These are phyloP conservation scores for Synanthedon myopaeformis DNA, from an alignment of 2,888 invertebrate species.

Conservation along the genomic window DNA sequence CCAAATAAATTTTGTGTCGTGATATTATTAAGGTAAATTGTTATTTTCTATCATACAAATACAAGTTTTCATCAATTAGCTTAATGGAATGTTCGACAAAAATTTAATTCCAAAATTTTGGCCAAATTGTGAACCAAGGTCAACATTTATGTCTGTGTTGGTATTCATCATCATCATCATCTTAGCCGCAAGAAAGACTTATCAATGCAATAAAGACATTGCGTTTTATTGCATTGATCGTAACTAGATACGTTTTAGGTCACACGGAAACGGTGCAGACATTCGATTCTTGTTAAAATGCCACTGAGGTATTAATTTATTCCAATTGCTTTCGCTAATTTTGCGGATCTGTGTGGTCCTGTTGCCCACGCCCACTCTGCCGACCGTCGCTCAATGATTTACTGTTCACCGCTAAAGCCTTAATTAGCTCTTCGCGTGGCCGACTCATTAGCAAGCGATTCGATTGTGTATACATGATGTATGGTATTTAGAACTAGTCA, in stretches of 20 bases:
- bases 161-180: too few species aligned
- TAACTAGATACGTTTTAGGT: neutral
- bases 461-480: neutral
- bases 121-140: too few species aligned
- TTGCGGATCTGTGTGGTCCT: constrained; percentile 9
- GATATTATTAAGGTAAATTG: too few species aligned
- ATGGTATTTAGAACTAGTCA: neutral
- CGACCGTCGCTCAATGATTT: constrained; percentile 24
- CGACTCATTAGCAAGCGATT: constrained; percentile 19
- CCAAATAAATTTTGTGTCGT: too few species aligned
- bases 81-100: too few species aligned
- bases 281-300: neutral
- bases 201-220: too few species aligned
- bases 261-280: neutral
- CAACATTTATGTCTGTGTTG: too few species aligned
- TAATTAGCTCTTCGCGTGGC: constrained; percentile 26
- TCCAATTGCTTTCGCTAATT: neutral
- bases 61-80: too few species aligned
- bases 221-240: too few species aligned
- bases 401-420: constrained; percentile 16
- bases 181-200: too few species aligned
- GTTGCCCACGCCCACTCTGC: constrained; percentile 10
- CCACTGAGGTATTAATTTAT: neutral
- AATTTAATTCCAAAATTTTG: too few species aligned
- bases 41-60: too few species aligned